Percentiles rank a stretch among this genome's conserved stretches.
These are phyloP conservation scores for Arenaria interpres DNA, from an alignment of 2,113 vertebrate species.

Conservation along the genomic window DNA sequence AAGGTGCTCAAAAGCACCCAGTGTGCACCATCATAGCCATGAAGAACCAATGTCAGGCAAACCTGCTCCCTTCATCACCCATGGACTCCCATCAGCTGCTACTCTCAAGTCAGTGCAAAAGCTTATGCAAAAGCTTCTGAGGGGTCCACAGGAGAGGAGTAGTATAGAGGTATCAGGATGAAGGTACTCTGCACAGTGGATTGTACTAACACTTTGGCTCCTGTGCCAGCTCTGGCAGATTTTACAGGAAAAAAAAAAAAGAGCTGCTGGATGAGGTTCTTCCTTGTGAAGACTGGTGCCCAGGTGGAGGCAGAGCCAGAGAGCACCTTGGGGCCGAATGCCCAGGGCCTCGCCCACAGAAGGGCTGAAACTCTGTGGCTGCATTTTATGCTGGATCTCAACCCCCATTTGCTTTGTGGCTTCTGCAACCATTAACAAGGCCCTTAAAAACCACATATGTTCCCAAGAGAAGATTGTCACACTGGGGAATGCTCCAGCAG, in stretches of 20 bases:
- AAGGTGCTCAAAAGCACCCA: neutral
- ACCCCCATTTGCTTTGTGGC: neutral
- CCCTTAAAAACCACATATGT: neutral
- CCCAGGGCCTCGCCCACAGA: neutral
- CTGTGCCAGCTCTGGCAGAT: neutral
- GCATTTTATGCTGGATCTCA: neutral
- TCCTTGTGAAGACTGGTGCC: neutral
- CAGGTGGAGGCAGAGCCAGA: neutral
- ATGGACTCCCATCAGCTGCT: neutral
- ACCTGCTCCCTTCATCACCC: neutral
- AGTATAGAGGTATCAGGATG: rapidly evolving
- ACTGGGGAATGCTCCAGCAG: neutral
- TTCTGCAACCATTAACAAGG: neutral
- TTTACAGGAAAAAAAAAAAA: neutral
- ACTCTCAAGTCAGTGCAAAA: neutral
- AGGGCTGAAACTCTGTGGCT: neutral
- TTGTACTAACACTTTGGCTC: neutral
- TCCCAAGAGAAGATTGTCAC: neutral
- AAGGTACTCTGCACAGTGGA: neutral
- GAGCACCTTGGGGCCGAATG: neutral
- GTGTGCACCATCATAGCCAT: neutral
- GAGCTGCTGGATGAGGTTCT: neutral
- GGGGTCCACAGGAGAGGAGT: neutral
- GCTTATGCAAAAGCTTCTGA: neutral
- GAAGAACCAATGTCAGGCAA: neutral